Evolutionary conservation across 2,113 vertebrate genomes (phyloP).

Genomic region (Lophochroa leadbeateri): DNA sequence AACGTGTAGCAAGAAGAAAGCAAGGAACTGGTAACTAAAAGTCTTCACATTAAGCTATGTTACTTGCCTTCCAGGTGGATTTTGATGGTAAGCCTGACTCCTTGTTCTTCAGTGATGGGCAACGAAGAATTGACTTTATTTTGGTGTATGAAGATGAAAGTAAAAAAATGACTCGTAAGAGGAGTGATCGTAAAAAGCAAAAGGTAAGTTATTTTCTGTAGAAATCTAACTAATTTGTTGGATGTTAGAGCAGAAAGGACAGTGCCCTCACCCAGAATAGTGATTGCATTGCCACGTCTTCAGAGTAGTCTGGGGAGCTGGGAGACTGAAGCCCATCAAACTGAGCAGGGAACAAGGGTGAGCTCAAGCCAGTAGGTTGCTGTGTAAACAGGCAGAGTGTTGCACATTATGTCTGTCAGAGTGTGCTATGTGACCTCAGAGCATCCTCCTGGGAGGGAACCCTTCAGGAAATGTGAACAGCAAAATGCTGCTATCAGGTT

Average conservation of each 20-base stretch:
- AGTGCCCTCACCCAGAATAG: neutral
- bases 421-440: neutral
- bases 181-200: constrained; percentile 70
- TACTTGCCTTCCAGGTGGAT: constrained; percentile 77
- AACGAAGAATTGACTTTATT: constrained; percentile 88
- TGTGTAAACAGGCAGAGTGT: neutral
- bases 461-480: neutral
- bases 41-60: neutral
- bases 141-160: constrained; percentile 92
- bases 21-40: neutral
- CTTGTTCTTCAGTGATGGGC: constrained; percentile 89
- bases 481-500: neutral
- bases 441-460: neutral
- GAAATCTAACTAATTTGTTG: neutral
- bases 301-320: neutral
- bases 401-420: fast-evolving
- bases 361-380: neutral
- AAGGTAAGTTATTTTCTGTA: constrained; percentile 69
- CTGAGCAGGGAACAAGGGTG: neutral
- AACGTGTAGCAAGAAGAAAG: neutral
- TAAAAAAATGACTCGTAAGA: constrained; percentile 82
- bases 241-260: neutral
- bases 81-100: constrained; percentile 86
- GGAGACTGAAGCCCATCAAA: neutral
- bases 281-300: neutral